Conservation (phyloP, 2,113 vertebrate genomes). For the Tyrannus savana region DNA sequence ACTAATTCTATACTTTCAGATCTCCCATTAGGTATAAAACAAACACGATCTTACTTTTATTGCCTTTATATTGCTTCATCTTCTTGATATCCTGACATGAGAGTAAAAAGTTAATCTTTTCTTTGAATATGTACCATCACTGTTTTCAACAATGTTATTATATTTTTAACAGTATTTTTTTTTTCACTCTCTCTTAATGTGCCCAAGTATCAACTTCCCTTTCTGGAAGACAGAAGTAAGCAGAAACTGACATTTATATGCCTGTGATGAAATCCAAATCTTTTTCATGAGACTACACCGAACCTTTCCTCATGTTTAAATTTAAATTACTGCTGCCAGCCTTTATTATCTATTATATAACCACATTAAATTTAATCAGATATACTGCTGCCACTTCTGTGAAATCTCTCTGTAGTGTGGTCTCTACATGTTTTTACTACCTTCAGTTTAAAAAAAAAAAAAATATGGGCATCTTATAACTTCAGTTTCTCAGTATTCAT, state of each 20-base stretch:
- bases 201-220: background rate
- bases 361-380: conserved; percentile 19
- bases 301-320: background rate
- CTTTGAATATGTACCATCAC: background rate
- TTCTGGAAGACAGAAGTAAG: background rate
- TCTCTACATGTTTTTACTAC: background rate
- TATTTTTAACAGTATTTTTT: background rate
- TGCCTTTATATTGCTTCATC: background rate
- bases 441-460: background rate
- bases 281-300: conserved; percentile 9
- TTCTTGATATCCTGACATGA: background rate
- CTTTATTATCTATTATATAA: conserved; percentile 29
- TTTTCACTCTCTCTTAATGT: background rate
- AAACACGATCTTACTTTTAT: background rate
- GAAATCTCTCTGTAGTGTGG: background rate
- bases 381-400: background rate
- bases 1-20: background rate
- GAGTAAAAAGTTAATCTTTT: background rate
- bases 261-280: conserved; percentile 16
- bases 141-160: background rate
- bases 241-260: background rate
- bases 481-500: background rate
- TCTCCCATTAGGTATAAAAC: background rate
- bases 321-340: conserved; percentile 22
- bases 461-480: background rate